Base-by-base conservation (phyloP, 2,113 vertebrate species). In the Sakesphorus luctuosus region DNA sequence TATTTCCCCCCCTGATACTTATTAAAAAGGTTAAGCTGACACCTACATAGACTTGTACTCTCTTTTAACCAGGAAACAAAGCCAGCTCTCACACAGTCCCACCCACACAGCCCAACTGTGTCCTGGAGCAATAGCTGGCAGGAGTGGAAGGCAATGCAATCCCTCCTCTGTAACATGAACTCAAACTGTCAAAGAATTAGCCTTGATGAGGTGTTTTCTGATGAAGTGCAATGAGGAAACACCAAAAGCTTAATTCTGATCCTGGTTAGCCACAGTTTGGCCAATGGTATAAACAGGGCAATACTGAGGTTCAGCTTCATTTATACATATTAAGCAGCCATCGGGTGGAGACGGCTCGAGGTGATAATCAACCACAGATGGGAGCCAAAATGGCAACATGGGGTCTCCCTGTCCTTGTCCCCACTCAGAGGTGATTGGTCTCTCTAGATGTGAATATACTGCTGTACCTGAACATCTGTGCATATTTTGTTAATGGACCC, bases 31-130 rank as follows among this genome's bases (percentile, higher is more conserved):
- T 82, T 65, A 80, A 62, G 8, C 11, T 71, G 17, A 71, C 36
- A 65, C 50, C 55, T 43, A 24, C 0, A 0, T 38, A 26, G 26
- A 28, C 36, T 0, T 31, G 5, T 9, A 8, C 33, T 84, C 25
- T 35, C 25, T 66, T 28, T 66, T 28, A 58, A 53, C 55, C 7
- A 19, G 58, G 35, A 88, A 47, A 31, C 14, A 87, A 62, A 78
- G 6, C 16, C 29, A 63, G 17, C 4, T 62, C 12, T 83, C 36
- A 23, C 33, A 29, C 40, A 62, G 47, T 36, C 40, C 35, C 36
- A 44, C 44, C 35, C 20, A 36, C 20, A 40, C 20, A 33, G 43
- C 12, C 46, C 53, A 36, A 36, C 0, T 50, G 31, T 49, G 74
- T 52, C 29, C 47, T 1, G 4, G 35, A 66, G 55, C 40, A 68